Percentiles rank a stretch among this genome's conserved stretches.
Conservation (phyloP, 2,888 invertebrate genomes). For the Rhagophthalmus giganteus region DNA sequence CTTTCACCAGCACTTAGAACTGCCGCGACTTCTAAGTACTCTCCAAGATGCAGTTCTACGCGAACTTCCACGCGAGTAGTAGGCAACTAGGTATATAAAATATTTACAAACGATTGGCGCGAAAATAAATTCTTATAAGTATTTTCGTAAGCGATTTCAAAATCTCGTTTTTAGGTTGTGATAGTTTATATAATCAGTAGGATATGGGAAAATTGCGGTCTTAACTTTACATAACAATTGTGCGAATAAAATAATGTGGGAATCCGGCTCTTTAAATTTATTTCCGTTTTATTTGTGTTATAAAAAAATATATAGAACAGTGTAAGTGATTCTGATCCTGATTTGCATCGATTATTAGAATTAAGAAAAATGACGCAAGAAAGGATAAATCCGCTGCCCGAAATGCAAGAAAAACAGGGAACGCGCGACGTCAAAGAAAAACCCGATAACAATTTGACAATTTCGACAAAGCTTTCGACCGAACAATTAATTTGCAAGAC, state of each 20-base stretch:
- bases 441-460: constrained; percentile 37
- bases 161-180: too few relatives aligned
- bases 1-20: constrained; percentile 31
- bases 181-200: constrained; percentile 2
- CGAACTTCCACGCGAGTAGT: constrained; percentile 8
- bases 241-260: constrained; percentile 7
- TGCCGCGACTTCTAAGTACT: background rate
- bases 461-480: constrained; percentile 55
- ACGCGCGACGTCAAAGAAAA: constrained; percentile 9
- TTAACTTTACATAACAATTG: constrained; percentile 8
- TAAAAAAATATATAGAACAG: background rate
- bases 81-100: background rate
- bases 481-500: constrained; percentile 63
- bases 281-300: constrained; percentile 4
- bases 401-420: constrained; percentile 5
- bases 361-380: constrained; percentile 24
- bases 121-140: too few relatives aligned
- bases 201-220: constrained; percentile 1
- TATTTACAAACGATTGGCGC: background rate
- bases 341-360: too few relatives aligned
- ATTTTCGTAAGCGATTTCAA: too few relatives aligned
- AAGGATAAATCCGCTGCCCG: background rate
- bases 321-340: background rate
- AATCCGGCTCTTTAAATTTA: constrained; percentile 8
- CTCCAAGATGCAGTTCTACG: constrained; percentile 11